Evolutionary conservation across 2,888 invertebrate genomes (phyloP).

Genomic region (Eilema sororculum): DNA sequence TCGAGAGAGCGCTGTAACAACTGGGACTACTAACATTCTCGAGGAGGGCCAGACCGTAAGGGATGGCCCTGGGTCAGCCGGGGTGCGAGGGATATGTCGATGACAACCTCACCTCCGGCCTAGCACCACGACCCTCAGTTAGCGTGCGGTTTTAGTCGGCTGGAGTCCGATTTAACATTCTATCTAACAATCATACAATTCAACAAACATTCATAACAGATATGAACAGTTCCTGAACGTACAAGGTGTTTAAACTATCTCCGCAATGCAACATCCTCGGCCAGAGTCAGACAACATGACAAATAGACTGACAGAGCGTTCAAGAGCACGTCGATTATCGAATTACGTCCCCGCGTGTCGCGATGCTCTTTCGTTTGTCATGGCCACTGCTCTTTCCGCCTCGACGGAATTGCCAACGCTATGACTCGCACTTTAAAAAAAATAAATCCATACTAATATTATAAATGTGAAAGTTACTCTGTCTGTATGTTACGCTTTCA

Average conservation of each 20-base stretch:
- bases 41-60: no score
- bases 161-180: no score
- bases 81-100: no score
- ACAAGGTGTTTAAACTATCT: slow-evolving; percentile 32
- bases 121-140: no score
- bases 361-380: slow-evolving; percentile 84
- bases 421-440: neutral
- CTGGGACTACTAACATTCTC: no score
- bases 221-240: slow-evolving; percentile 15
- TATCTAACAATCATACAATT: neutral
- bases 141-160: no score
- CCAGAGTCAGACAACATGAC: slow-evolving; percentile 68
- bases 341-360: slow-evolving; percentile 79
- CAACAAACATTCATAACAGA: neutral
- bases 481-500: no score
- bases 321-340: slow-evolving; percentile 84
- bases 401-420: slow-evolving; percentile 52
- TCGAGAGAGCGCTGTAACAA: no score
- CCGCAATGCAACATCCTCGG: slow-evolving; percentile 45
- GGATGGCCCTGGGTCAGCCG: no score
- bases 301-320: slow-evolving; percentile 75
- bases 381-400: slow-evolving; percentile 75
- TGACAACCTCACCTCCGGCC: no score
- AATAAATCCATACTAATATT: no score
- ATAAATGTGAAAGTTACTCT: no score